Percentiles rank a stretch among this genome's conserved stretches.
These are phyloP conservation scores for Aporophyla nigra DNA, from an alignment of 2,888 invertebrate species.

Conservation along the genomic window DNA sequence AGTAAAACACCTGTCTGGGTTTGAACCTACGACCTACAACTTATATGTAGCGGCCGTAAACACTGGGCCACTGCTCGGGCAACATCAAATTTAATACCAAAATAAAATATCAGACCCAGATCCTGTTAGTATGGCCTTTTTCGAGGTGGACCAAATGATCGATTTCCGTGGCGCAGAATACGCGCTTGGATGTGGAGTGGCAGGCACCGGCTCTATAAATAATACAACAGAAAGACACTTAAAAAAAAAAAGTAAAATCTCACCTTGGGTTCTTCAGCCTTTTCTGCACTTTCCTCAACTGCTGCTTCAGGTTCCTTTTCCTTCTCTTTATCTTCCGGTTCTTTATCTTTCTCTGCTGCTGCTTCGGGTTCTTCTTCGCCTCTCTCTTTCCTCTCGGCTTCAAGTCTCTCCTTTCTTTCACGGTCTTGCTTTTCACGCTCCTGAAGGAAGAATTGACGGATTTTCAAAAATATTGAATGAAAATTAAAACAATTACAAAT, in stretches of 20 bases:
- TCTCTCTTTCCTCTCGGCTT: constrained; percentile 68
- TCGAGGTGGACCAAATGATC: background rate
- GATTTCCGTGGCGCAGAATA: background rate
- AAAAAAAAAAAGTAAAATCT: background rate
- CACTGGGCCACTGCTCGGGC: background rate
- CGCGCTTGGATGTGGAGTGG: no score
- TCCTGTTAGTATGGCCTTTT: background rate
- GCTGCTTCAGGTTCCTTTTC: constrained; percentile 28
- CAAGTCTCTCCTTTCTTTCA: constrained; percentile 75
- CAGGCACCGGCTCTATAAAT: background rate
- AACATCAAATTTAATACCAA: background rate
- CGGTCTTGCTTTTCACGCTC: constrained; percentile 78
- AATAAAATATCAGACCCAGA: background rate
- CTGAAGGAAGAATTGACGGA: constrained; percentile 55
- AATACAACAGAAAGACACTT: background rate
- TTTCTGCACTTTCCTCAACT: constrained; percentile 25
- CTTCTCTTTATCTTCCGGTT: constrained; percentile 19
- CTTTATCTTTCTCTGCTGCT: constrained; percentile 49
- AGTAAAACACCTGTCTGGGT: no score
- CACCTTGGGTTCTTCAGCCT: constrained; percentile 55
- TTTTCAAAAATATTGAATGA: background rate
- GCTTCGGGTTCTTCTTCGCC: constrained; percentile 69
- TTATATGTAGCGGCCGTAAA: no score
- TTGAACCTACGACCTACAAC: no score
- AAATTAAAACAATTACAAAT: background rate